phyloP scores from a whole-genome alignment of 2,113 vertebrate species.

The Manacus vitellinus region DNA sequence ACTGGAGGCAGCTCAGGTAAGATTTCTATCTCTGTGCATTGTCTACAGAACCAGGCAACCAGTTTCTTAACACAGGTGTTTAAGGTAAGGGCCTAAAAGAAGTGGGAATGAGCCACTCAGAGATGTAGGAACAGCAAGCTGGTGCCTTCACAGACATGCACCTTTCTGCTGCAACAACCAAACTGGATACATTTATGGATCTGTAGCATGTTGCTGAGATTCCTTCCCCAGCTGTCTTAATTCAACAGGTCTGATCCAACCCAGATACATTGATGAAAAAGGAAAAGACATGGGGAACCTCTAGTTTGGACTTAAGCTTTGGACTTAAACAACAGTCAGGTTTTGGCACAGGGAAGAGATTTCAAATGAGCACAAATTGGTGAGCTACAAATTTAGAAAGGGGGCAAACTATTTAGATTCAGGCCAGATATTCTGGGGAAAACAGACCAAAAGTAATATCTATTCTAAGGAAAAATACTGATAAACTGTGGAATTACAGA shows the following conservation, averaged over 20 bases:
- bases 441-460: constrained; percentile 16
- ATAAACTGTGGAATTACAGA: constrained; percentile 13
- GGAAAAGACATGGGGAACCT: background rate
- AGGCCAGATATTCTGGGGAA: background rate
- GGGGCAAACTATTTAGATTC: background rate
- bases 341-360: background rate
- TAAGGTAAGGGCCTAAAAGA: background rate
- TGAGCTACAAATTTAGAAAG: background rate
- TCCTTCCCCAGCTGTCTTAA: background rate
- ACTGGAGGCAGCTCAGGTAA: background rate
- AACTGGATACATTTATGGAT: background rate
- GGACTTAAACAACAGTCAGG: background rate
- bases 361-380: constrained; percentile 37
- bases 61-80: background rate
- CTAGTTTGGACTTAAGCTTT: background rate
- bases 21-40: background rate
- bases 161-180: background rate
- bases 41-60: background rate
- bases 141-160: background rate
- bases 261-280: background rate
- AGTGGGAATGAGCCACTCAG: background rate
- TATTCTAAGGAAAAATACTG: constrained; percentile 24
- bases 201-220: background rate
- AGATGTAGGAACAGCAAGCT: background rate
- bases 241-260: background rate